A percentile compares a stretch with the other conserved stretches of the same genome.
phyloP scores from a whole-genome alignment of 2,888 invertebrate species.

The Eupsilia transversa region DNA sequence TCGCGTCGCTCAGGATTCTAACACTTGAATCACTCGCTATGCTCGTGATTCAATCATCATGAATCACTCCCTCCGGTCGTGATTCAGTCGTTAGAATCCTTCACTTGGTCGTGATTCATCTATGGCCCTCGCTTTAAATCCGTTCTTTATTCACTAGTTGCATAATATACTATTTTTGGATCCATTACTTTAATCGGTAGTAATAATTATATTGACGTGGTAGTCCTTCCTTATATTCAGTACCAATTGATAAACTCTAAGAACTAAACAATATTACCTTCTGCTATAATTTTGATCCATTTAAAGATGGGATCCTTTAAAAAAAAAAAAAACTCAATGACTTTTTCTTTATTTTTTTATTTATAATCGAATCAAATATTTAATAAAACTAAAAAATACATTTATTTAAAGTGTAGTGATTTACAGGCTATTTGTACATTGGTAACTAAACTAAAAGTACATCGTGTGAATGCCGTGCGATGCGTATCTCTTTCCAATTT shows the following conservation, averaged over 20 bases:
- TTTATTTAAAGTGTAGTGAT: slow-evolving; percentile 32
- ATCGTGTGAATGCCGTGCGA: slow-evolving; percentile 13
- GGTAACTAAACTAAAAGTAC: slow-evolving; percentile 27
- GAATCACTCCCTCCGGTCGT: no score
- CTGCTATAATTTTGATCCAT: background rate
- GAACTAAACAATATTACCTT: background rate
- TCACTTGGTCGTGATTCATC: no score
- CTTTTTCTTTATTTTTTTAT: background rate
- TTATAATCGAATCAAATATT: background rate
- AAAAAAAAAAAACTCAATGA: no score
- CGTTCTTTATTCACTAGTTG: no score
- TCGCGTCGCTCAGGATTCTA: no score
- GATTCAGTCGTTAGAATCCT: no score
- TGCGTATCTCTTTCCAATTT: slow-evolving; percentile 19
- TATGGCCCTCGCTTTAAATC: no score
- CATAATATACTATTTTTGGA: no score
- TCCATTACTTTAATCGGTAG: background rate
- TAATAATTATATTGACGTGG: background rate
- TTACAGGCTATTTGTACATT: slow-evolving; percentile 9
- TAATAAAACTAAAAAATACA: no score
- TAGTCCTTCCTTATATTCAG: background rate
- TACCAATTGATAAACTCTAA: background rate
- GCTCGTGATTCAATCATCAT: no score
- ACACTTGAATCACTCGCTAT: no score
- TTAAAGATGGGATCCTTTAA: background rate